Percentiles rank a stretch among this genome's conserved stretches.
phyloP scores from a whole-genome alignment of 2,888 invertebrate species.

The Drosophila neonasuta region DNA sequence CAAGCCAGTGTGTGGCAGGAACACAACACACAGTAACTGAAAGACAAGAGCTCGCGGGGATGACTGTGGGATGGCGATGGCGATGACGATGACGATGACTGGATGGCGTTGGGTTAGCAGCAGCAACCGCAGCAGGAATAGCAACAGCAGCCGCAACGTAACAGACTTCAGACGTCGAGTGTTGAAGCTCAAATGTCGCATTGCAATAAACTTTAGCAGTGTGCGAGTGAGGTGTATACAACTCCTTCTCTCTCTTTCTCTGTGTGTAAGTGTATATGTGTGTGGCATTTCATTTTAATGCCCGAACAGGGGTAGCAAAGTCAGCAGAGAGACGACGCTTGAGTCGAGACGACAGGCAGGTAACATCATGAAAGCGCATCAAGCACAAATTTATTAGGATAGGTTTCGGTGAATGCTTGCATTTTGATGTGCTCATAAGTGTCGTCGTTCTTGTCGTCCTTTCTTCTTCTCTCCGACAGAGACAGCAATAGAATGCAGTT shows the following conservation, averaged over 20 bases:
- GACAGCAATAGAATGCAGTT: slow-evolving; percentile 28
- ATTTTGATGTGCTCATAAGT: slow-evolving; percentile 69
- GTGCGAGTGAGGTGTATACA: slow-evolving; percentile 18
- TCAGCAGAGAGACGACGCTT: slow-evolving; percentile 11
- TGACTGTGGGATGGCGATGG: too few relatives aligned
- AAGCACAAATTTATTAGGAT: slow-evolving; percentile 77
- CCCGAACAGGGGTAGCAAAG: slow-evolving; percentile 58
- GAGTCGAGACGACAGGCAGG: slow-evolving; percentile 51
- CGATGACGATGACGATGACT: too few relatives aligned
- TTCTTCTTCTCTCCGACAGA: not conserved
- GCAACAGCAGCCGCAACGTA: slow-evolving; percentile 47
- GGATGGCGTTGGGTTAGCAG: slow-evolving; percentile 25
- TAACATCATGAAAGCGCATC: slow-evolving; percentile 75
- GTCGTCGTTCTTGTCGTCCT: slow-evolving; percentile 7
- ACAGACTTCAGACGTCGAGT: slow-evolving; percentile 74
- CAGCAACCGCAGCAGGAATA: slow-evolving; percentile 45
- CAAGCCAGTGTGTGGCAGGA: slow-evolving; percentile 19
- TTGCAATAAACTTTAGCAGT: slow-evolving; percentile 70
- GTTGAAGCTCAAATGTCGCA: slow-evolving; percentile 76
- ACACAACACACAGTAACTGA: slow-evolving; percentile 16
- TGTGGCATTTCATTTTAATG: slow-evolving; percentile 68
- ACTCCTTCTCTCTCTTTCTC: not conserved
- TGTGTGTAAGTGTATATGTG: slow-evolving; percentile 30
- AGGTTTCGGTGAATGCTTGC: slow-evolving; percentile 73
- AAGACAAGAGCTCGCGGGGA: not conserved